Evolutionary conservation across 1,140 invertebrate species (phyloP).

Genomic region (Temnothorax curvispinosus): DNA sequence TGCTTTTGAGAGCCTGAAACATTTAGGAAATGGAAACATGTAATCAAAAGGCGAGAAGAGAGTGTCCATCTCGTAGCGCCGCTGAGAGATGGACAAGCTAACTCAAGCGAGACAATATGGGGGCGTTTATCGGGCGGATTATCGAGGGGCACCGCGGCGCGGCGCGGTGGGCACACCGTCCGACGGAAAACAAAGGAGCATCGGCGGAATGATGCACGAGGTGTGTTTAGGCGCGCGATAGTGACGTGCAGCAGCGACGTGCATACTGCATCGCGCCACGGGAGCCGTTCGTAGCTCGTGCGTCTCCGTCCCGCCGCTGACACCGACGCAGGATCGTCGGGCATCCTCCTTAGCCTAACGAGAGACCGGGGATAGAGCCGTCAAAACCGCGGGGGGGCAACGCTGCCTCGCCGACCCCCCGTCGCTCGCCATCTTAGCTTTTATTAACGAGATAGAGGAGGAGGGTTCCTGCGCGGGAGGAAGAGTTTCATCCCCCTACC

Average conservation of each 20-base stretch:
- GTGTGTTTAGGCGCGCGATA: constrained; percentile 86
- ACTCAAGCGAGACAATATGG: not conserved
- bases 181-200: constrained; percentile 82
- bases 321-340: constrained; percentile 47
- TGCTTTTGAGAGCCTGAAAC: not conserved
- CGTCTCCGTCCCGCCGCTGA: constrained; percentile 48
- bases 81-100: not conserved
- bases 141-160: constrained; percentile 2
- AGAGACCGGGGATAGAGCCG: constrained; percentile 83
- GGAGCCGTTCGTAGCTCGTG: constrained; percentile 79
- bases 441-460: constrained; percentile 85
- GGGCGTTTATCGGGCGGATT: constrained; percentile 30
- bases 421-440: constrained; percentile 84
- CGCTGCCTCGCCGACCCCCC: constrained; percentile 82
- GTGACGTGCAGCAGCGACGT: constrained; percentile 80
- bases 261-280: constrained; percentile 78
- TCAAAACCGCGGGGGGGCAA: constrained; percentile 85
- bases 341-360: constrained; percentile 76
- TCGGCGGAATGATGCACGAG: constrained; percentile 83
- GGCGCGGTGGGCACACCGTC: not conserved
- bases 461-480: constrained; percentile 60
- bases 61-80: not conserved
- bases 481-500: constrained; percentile 10
- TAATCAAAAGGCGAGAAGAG: not conserved
- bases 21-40: not conserved